Evolutionary conservation across 2,113 vertebrate genomes (phyloP).

Genomic region (Microtus richardsoni): DNA sequence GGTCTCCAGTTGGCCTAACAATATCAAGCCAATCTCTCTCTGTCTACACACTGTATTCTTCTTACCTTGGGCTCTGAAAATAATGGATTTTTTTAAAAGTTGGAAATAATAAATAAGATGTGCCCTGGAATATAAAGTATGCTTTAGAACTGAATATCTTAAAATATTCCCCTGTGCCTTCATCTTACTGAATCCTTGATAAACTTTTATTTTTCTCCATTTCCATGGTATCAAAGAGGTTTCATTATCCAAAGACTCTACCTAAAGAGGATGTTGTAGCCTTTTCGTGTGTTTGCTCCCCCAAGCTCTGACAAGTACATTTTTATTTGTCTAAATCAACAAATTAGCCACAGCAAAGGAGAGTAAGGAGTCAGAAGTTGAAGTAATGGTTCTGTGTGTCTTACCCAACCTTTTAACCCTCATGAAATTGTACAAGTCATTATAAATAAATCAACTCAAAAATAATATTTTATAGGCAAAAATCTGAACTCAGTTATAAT

Average conservation of each 20-base stretch:
- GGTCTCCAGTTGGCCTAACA: slow-evolving; percentile 43
- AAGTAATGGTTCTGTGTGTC: slow-evolving; percentile 71
- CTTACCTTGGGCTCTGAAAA: slow-evolving; percentile 5
- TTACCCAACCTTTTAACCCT: slow-evolving; percentile 64
- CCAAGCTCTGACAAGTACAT: background rate
- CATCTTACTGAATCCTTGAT: background rate
- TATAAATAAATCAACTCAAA: slow-evolving; percentile 80
- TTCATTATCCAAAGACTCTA: slow-evolving; percentile 11
- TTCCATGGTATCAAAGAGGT: background rate
- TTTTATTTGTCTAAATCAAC: background rate
- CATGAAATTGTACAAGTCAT: slow-evolving; percentile 67
- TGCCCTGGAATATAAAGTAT: background rate
- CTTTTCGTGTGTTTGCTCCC: background rate
- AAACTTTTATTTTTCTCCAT: background rate
- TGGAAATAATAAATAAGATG: slow-evolving; percentile 31
- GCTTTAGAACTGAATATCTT: background rate
- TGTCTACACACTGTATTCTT: fast-evolving
- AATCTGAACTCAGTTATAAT: slow-evolving; percentile 65
- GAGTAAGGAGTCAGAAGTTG: background rate
- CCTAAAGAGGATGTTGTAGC: background rate
- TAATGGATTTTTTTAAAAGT: slow-evolving; percentile 41
- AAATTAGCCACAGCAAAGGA: background rate
- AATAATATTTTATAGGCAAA: slow-evolving; percentile 80
- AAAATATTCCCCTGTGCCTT: background rate
- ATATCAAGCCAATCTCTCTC: background rate